Evolutionary conservation across 2,888 invertebrate genomes (phyloP), one percentile per base, ranked within the genome.

Genomic region (Harpagoxenus sublaevis): DNA sequence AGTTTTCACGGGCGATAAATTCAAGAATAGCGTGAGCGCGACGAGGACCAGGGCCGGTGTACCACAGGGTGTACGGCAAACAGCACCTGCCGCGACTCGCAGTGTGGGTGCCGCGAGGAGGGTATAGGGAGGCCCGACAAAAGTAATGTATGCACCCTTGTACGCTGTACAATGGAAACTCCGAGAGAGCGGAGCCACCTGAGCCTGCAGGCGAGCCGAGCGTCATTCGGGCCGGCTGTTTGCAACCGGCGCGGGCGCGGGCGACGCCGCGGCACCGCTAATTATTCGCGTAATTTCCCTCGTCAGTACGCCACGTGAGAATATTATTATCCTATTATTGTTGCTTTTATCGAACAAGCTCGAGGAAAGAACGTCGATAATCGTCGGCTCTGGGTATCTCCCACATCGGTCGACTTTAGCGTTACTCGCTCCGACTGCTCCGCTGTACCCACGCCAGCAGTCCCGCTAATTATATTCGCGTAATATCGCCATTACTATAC

Each of bases 141-240:
- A 92, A 93, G 91, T 95, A 94, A 95, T 94, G 94, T 95, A 95
- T 95, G 95, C 95, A 95, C 95, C 95, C 95, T 92, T 92, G 92
- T 86, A 68, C 53, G 53, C 86, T 86, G 89, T 87, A 91, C 90
- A 91, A 92, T 92, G 91, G 90, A 91, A 91, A 92, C 91, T 92
- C 92, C 88, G 88, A 90, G 79, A 79, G 91, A 90, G 87, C 87
- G 89, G 91, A 92, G 93, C 94, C 94, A 95, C 94, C 95, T 94
- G 94, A 95, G 93, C 93, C 94, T 94, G 94, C 94, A 94, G 94
- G 91, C 94, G 90, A 90, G 89, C 89, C 89, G 86, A 83, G 87
- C 91, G 92, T 92, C 92, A 92, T 91, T 94, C 91, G 90, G 89
- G 92, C 93, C 94, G 94, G 94, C 94, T 94, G 94, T 84, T 88